phyloP scores from a whole-genome alignment of 2,888 invertebrate species.

The Darwinula stevensoni region DNA sequence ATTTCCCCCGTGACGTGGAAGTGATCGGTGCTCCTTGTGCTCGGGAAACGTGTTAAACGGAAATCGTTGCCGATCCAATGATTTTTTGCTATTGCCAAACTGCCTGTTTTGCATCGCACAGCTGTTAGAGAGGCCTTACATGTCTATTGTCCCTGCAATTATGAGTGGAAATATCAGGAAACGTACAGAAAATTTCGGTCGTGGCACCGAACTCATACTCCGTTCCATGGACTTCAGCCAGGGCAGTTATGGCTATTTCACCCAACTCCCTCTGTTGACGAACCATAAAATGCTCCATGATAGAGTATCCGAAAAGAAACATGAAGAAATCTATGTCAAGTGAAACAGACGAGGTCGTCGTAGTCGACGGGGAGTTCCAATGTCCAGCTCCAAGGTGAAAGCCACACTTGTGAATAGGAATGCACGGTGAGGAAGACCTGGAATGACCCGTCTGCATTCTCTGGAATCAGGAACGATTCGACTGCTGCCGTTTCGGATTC shows the following conservation, averaged over 20 bases:
- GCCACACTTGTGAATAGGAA: constrained; percentile 36
- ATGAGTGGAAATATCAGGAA: no score
- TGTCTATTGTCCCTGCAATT: no score
- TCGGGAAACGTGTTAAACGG: no score
- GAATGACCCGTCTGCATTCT: constrained; percentile 19
- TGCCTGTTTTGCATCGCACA: no score
- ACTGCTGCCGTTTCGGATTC: constrained; percentile 38
- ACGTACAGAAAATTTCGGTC: constrained; percentile 10
- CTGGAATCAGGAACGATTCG: constrained; percentile 23
- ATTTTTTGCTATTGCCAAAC: no score
- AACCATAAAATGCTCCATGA: no score
- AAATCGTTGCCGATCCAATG: no score
- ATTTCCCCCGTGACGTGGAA: no score
- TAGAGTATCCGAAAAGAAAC: no score
- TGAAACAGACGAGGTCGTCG: constrained; percentile 11
- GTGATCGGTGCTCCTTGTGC: no score
- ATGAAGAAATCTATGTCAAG: no score
- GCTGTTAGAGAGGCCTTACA: no score
- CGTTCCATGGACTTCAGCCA: constrained; percentile 29
- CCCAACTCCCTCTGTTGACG: constrained; percentile 23
- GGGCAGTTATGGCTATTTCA: constrained; percentile 26
- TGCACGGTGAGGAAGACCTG: constrained; percentile 39
- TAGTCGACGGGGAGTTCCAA: constrained; percentile 13
- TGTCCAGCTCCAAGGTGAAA: constrained; percentile 8
- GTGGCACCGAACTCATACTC: constrained; percentile 26